A percentile compares a stretch with the other conserved stretches of the same genome.
phyloP scores from a whole-genome alignment of 2,113 vertebrate genomes.

The Xenopus borealis region DNA sequence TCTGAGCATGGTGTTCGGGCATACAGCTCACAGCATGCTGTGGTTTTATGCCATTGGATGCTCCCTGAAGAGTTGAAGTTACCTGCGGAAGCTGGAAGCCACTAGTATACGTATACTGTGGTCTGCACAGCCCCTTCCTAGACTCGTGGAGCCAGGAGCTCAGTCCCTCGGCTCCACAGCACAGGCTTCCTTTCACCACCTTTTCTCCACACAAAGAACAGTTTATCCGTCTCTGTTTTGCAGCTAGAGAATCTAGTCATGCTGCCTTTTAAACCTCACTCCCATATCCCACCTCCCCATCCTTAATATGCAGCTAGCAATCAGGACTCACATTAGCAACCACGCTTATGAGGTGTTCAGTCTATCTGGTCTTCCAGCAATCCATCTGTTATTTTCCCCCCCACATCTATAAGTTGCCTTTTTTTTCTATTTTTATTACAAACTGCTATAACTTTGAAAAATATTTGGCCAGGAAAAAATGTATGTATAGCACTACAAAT shows the following conservation, averaged over 20 bases:
- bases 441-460: not conserved
- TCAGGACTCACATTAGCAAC: not conserved
- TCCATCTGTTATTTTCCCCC: no score
- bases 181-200: constrained; percentile 84
- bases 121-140: constrained; percentile 63
- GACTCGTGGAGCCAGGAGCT: constrained; percentile 76
- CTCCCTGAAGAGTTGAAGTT: constrained; percentile 56
- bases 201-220: constrained; percentile 84
- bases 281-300: constrained; percentile 48
- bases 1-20: not conserved
- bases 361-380: not conserved
- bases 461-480: no score
- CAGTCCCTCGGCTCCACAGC: constrained; percentile 72
- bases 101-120: constrained; percentile 51
- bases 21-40: constrained; percentile 40
- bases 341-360: not conserved
- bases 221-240: constrained; percentile 72
- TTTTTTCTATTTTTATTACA: not conserved
- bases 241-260: constrained; percentile 73
- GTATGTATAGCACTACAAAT: no score
- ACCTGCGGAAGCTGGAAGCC: constrained; percentile 66
- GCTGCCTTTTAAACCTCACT: constrained; percentile 73
- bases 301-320: not conserved
- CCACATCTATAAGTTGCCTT: no score
- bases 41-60: constrained; percentile 52